A percentile compares a stretch with the other conserved stretches of the same genome.
Evolutionary conservation across 2,113 vertebrate species (phyloP).

Genomic region (Cavia aperea): DNA sequence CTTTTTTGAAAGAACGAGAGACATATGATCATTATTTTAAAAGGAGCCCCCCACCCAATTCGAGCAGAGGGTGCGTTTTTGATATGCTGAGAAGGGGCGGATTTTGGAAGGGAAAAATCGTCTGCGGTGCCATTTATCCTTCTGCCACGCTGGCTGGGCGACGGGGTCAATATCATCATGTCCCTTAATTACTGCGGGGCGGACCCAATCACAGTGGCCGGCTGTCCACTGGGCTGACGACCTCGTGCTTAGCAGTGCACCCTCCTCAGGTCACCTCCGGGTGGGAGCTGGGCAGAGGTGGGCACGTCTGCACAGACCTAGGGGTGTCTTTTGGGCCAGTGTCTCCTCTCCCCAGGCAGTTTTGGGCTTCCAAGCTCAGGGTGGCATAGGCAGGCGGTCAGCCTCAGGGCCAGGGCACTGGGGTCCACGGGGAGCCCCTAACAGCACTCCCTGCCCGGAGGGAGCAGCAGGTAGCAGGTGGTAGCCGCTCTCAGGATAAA

Average conservation of each 20-base stretch:
- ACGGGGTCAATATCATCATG: background rate
- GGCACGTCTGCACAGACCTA: rapidly evolving
- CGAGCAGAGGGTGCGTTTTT: background rate
- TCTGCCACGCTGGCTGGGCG: background rate
- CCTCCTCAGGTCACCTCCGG: background rate
- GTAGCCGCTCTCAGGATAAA: background rate
- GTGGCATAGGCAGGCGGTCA: rapidly evolving
- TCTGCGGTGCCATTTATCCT: rapidly evolving
- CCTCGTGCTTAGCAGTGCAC: rapidly evolving
- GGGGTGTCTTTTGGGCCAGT: background rate
- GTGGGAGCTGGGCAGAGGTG: rapidly evolving
- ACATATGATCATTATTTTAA: background rate
- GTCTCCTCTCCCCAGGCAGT: background rate
- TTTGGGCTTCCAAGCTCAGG: background rate
- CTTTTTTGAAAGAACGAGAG: background rate
- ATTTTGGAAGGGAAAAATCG: background rate
- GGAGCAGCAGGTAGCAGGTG: background rate
- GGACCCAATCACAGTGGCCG: background rate
- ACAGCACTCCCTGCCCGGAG: background rate
- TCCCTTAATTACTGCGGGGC: background rate
- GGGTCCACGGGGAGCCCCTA: constrained; percentile 9
- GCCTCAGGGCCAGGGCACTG: background rate
- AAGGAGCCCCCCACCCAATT: background rate
- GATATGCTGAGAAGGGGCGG: background rate
- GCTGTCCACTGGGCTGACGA: background rate